phyloP scores from a whole-genome alignment of 1,140 invertebrate genomes.

The Protaetia brevitarsis region DNA sequence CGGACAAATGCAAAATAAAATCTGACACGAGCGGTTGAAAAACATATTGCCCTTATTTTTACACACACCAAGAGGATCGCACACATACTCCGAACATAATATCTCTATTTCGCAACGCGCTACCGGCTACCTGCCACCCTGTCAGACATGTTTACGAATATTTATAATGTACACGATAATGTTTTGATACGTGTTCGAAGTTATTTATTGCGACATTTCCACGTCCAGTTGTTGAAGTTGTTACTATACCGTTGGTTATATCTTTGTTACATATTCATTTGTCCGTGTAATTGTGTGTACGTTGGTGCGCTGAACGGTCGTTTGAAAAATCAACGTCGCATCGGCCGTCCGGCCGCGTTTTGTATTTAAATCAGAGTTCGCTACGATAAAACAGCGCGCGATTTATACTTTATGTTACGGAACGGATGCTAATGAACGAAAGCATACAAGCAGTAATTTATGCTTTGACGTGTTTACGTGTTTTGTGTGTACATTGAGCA shows the following conservation, averaged over 20 bases:
- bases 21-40: not conserved
- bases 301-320: not conserved
- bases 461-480: not conserved
- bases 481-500: not conserved
- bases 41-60: slow-evolving; percentile 2
- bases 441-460: not conserved
- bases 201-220: slow-evolving; percentile 21
- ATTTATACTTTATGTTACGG: slow-evolving; percentile 1
- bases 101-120: slow-evolving; percentile 5
- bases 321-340: slow-evolving; percentile 9
- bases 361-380: slow-evolving; percentile 7
- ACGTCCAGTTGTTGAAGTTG: slow-evolving; percentile 3
- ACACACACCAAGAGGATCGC: not conserved
- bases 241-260: not conserved
- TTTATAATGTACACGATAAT: slow-evolving; percentile 21
- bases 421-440: not conserved
- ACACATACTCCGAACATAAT: not conserved
- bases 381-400: not conserved
- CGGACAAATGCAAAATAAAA: slow-evolving; percentile 21
- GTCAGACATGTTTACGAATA: slow-evolving; percentile 19
- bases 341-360: not conserved
- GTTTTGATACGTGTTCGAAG: slow-evolving; percentile 17
- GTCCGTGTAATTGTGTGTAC: not conserved
- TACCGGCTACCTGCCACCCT: not conserved
- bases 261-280: slow-evolving; percentile 12